These are phyloP conservation scores for Antennarius striatus DNA, from an alignment of 2,113 vertebrate species.

Conservation along the genomic window DNA sequence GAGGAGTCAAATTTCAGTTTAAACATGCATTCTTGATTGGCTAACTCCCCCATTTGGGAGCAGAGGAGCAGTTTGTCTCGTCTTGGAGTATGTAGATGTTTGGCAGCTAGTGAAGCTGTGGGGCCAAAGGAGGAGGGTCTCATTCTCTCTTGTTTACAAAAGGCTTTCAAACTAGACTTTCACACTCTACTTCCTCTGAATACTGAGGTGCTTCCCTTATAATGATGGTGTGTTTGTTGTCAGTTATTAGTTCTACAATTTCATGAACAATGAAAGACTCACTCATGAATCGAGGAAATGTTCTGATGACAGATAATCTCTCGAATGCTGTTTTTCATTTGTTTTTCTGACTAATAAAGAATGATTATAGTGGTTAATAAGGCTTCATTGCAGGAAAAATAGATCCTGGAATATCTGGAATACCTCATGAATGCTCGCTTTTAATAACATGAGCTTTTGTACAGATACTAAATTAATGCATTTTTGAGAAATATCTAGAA, in stretches of 20 bases:
- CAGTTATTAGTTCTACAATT: background rate
- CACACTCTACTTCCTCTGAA: conserved; percentile 6
- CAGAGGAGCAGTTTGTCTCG: conserved; percentile 7
- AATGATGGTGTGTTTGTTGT: background rate
- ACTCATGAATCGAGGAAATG: too few species aligned
- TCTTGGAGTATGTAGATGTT: conserved; percentile 9
- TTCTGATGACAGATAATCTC: too few species aligned
- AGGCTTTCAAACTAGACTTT: conserved; percentile 18
- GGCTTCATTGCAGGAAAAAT: too few species aligned
- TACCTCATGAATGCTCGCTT: too few species aligned
- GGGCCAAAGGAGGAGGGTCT: conserved; percentile 34
- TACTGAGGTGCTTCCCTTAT: background rate
- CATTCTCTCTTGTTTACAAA: conserved; percentile 32
- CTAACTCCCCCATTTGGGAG: conserved; percentile 4
- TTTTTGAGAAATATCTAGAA: too few species aligned
- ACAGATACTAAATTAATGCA: too few species aligned
- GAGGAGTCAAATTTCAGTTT: background rate
- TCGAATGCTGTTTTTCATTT: too few species aligned
- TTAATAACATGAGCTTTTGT: too few species aligned
- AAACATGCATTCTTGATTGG: conserved; percentile 28
- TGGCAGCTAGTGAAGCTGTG: conserved; percentile 34
- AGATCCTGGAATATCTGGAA: too few species aligned
- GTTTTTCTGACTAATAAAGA: too few species aligned
- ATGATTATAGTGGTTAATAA: too few species aligned
- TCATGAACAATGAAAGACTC: background rate